phyloP scores from a whole-genome alignment of 1,140 invertebrate genomes.

The Vanessa tameamea region DNA sequence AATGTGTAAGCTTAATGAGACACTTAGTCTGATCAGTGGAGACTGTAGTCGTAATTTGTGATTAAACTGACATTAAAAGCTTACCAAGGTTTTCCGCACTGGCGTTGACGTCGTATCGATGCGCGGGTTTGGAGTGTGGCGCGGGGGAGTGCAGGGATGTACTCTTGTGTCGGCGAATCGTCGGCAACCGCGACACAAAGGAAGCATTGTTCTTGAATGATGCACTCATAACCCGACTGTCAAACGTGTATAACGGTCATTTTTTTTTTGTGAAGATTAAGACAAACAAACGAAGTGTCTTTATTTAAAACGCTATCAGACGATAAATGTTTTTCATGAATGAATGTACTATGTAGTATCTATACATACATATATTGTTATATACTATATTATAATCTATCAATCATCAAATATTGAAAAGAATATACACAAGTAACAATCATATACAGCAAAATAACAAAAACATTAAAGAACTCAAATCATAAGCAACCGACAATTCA shows the following conservation, averaged over 20 bases:
- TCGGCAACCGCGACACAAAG: slow-evolving; percentile 92
- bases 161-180: slow-evolving; percentile 90
- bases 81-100: slow-evolving; percentile 88
- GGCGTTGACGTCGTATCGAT: slow-evolving; percentile 85
- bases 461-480: no score
- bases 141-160: slow-evolving; percentile 86
- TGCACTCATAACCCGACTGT: slow-evolving; percentile 83
- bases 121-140: slow-evolving; percentile 82
- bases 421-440: no score
- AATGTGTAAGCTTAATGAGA: slow-evolving; percentile 34
- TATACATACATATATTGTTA: no score
- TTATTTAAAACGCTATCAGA: no score
- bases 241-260: slow-evolving; percentile 55
- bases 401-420: no score
- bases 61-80: slow-evolving; percentile 45
- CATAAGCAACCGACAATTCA: no score
- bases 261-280: slow-evolving; percentile 27
- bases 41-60: slow-evolving; percentile 19
- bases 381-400: no score
- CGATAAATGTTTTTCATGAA: no score
- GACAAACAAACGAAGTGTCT: background rate
- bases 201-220: slow-evolving; percentile 96
- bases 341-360: no score
- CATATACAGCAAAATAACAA: no score
- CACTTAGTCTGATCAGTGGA: slow-evolving; percentile 15